Evolutionary conservation across 2,113 vertebrate species (phyloP), one percentile per base, ranked within the genome.

Genomic region (Leucopternis melanops): DNA sequence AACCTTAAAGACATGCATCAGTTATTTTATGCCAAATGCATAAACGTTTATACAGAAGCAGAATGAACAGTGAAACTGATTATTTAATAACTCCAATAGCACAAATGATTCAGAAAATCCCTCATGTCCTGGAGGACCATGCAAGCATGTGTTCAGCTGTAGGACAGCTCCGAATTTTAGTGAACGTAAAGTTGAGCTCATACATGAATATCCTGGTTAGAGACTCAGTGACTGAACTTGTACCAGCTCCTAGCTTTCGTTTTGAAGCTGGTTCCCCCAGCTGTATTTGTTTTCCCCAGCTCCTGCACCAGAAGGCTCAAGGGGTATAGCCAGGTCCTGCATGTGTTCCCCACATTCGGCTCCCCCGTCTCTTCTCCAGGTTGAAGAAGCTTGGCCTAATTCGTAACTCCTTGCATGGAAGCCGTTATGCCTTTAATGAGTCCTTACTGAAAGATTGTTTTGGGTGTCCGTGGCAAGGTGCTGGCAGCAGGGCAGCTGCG

Each of bases 401-500:
- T 50, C 1, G 0, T n/a, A 19, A 6, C 0, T 1, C 22, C 23
- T 13, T 11, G 27, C n/a, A 7, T 11, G 16, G 81, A n/a, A 61
- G 18, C 36, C 0, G 0, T 6, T 16, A 12, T 6, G 17, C 40
- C 49, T 32, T 42, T 21, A 38, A 22, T 4, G 13, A 40, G 25
- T 6, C 6, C 27, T 21, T 34, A 52, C 44, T 11, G 29, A 11
- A 15, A 17, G 54, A 34, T 3, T 0, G 0, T 19, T 54, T 23
- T 11, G 27, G 21, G 7, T 0, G 0, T 18, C 18, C 0, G 1
- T 18, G 29, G 18, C 54, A 23, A 7, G 58, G 6, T 5, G 14
- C 0, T 4, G 72, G 45, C 29, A 17, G 26, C 7, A 0, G 29
- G 32, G 16, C 0, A 0, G 25, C 34, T 10, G 25, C 23, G 12